These are phyloP conservation scores for Paragorgia papillata DNA, from an alignment of 92 coral and sea anemone genomes.

Conservation along the genomic window DNA sequence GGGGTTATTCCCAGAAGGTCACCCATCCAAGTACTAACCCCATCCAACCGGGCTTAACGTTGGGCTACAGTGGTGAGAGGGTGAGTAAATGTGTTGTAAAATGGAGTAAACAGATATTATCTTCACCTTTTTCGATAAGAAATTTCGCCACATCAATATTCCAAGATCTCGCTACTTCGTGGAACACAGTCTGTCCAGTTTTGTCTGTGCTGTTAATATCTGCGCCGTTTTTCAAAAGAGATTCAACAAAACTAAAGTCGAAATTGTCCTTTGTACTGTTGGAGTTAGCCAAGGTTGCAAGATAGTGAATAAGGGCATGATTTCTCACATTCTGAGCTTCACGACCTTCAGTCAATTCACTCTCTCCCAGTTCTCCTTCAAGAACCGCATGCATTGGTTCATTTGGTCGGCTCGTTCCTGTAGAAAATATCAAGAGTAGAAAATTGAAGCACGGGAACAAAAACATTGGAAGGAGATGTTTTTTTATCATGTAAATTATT, in stretches of 20 bases:
- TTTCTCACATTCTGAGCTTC: constrained; percentile 31
- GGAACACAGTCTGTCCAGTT: constrained; percentile 64
- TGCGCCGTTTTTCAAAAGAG: constrained; percentile 59
- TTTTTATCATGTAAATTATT: no score
- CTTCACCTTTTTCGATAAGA: constrained; percentile 61
- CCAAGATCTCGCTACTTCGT: constrained; percentile 73
- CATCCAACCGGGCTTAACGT: no score
- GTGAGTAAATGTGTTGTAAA: no score
- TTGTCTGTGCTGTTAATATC: constrained; percentile 58
- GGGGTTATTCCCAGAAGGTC: no score
- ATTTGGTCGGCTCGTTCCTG: constrained; percentile 9
- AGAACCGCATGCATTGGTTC: constrained; percentile 30
- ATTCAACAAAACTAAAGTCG: constrained; percentile 34
- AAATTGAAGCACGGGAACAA: no score
- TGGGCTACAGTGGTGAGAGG: no score
- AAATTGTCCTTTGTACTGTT: constrained; percentile 2
- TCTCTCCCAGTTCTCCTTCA: constrained; percentile 8
- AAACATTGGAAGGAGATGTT: no score
- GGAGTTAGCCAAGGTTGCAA: constrained; percentile 10
- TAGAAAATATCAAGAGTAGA: no score
- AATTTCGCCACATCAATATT: constrained; percentile 62
- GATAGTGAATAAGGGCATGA: constrained; percentile 23
- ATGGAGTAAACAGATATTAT: no score
- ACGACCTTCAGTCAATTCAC: background rate
- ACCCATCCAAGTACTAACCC: no score